phyloP scores from a whole-genome alignment of 1,140 invertebrate genomes.

The Galleria mellonella region DNA sequence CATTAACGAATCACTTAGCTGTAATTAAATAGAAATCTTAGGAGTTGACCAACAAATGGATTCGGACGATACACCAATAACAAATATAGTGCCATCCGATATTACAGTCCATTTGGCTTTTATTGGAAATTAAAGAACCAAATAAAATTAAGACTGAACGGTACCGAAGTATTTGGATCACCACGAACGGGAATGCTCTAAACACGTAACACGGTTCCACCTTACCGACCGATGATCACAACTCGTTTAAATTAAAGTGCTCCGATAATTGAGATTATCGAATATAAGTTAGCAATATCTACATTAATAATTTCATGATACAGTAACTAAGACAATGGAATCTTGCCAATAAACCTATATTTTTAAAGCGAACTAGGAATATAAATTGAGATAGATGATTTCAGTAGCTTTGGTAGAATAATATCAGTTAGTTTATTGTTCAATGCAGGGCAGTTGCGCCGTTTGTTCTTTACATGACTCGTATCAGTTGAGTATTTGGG shows the following conservation, averaged over 20 bases:
- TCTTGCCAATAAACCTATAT: conserved; percentile 62
- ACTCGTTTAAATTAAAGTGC: conserved; percentile 31
- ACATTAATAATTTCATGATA: conserved; percentile 58
- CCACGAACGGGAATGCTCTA: conserved; percentile 34
- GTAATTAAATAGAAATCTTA: conserved; percentile 41
- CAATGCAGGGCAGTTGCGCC: conserved; percentile 12
- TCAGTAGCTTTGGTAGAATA: conserved; percentile 69
- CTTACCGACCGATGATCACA: conserved; percentile 49
- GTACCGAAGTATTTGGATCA: conserved; percentile 18
- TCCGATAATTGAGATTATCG: conserved; percentile 28
- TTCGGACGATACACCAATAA: conserved; percentile 2
- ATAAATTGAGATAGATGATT: conserved; percentile 70
- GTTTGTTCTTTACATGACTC: conserved; percentile 5
- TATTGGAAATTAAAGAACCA: not conserved
- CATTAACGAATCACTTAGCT: conserved; percentile 41
- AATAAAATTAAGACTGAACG: not conserved
- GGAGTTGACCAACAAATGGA: conserved; percentile 19
- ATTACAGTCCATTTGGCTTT: conserved; percentile 7
- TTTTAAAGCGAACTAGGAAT: conserved; percentile 73
- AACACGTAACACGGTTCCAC: conserved; percentile 60
- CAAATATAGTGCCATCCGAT: conserved; percentile 3
- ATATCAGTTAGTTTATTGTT: conserved; percentile 47
- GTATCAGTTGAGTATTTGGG: conserved; percentile 12
- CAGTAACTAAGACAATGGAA: conserved; percentile 67
- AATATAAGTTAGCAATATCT: conserved; percentile 40